Evolutionary conservation across 2,113 vertebrate genomes (phyloP).

Genomic region (Neolamprologus ventralis): DNA sequence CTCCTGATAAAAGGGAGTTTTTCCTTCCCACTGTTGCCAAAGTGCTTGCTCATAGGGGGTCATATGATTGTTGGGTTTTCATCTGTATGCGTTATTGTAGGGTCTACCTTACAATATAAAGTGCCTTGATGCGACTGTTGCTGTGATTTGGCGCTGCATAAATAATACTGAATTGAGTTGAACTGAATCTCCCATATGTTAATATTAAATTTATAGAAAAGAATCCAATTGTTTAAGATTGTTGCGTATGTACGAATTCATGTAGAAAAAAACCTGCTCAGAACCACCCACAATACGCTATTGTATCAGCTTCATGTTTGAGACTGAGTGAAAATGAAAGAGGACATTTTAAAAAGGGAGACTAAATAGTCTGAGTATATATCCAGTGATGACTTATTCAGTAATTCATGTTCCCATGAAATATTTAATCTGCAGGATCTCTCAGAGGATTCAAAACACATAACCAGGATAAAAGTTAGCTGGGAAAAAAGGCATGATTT

Average conservation of each 20-base stretch:
- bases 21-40: neutral
- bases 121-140: neutral
- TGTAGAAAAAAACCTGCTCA: neutral
- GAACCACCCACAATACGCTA: neutral
- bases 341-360: neutral
- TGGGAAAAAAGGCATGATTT: neutral
- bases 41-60: neutral
- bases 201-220: neutral
- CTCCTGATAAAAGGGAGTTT: neutral
- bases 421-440: conserved; percentile 23
- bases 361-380: conserved; percentile 37
- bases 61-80: neutral
- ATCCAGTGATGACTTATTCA: conserved; percentile 19
- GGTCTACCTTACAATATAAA: neutral
- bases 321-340: neutral
- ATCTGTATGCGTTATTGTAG: neutral
- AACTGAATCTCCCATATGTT: neutral
- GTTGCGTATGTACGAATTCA: neutral
- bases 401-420: conserved; percentile 43
- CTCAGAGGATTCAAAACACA: neutral
- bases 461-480: neutral
- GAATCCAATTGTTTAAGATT: neutral
- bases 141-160: neutral
- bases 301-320: neutral
- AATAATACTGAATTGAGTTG: neutral